Conservation (phyloP, 2,888 invertebrate genomes). For the Scrobipalpa atriplicella region DNA sequence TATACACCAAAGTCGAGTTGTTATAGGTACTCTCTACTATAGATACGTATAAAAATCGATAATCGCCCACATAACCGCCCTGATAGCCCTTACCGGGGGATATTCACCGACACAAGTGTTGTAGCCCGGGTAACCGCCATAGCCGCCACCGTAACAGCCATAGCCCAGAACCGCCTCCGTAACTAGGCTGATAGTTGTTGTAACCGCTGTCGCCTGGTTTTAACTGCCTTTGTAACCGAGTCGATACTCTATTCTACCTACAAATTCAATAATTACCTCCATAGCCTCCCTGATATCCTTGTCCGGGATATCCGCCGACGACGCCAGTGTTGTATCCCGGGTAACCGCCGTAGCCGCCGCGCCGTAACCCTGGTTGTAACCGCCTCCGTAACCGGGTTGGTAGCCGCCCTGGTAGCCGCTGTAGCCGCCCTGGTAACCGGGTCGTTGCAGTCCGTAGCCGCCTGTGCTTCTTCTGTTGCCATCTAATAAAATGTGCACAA, state of each 20-base stretch:
- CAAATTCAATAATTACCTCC: constrained; percentile 23
- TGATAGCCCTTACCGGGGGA: too few relatives aligned
- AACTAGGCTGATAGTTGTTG: too few relatives aligned
- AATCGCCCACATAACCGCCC: too few relatives aligned
- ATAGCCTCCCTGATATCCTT: not conserved
- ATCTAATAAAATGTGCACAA: constrained; percentile 35
- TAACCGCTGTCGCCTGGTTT: not conserved
- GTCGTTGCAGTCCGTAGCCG: constrained; percentile 65
- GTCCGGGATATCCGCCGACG: constrained; percentile 4
- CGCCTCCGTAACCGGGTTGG: constrained; percentile 31
- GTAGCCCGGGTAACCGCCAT: too few relatives aligned
- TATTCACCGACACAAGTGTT: too few relatives aligned
- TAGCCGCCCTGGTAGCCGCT: constrained; percentile 35
- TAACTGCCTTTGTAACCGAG: too few relatives aligned
- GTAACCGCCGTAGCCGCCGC: constrained; percentile 19
- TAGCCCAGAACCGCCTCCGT: too few relatives aligned
- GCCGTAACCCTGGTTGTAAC: constrained; percentile 25
- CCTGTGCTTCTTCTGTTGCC: constrained; percentile 56
- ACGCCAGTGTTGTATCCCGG: not conserved
- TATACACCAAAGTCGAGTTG: too few relatives aligned
- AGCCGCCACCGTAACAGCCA: too few relatives aligned
- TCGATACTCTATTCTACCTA: too few relatives aligned
- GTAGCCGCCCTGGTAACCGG: constrained; percentile 49
- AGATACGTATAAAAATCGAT: too few relatives aligned
- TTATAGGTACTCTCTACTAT: too few relatives aligned